These are phyloP conservation scores for Hylia prasina DNA, from an alignment of 2,113 vertebrate species.

Conservation along the genomic window DNA sequence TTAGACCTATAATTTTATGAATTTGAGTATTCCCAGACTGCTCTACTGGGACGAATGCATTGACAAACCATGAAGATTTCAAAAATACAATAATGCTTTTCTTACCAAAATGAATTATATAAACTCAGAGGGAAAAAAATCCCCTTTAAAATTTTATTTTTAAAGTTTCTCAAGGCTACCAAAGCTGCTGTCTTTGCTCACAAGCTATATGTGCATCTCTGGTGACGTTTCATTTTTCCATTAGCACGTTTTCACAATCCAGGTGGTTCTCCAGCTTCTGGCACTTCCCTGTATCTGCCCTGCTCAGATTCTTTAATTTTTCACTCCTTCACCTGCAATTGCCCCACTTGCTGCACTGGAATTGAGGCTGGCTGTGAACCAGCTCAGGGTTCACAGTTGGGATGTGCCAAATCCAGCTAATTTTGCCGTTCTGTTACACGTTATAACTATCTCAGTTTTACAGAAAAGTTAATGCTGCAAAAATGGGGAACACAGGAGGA, in stretches of 20 bases:
- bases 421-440: background rate
- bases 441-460: background rate
- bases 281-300: background rate
- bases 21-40: background rate
- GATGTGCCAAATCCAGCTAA: background rate
- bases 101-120: background rate
- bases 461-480: background rate
- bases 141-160: background rate
- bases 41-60: no score
- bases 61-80: background rate
- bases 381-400: no score
- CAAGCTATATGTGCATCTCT: background rate
- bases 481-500: background rate
- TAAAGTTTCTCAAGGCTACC: background rate
- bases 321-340: background rate
- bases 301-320: background rate
- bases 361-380: background rate
- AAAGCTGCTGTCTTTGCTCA: background rate
- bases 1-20: background rate
- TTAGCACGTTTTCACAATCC: background rate
- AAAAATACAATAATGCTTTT: background rate
- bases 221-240: fast-evolving
- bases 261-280: background rate
- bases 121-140: fast-evolving
- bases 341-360: background rate